Base-by-base conservation (phyloP, 2,797 vertebrate genomes). In the Euphonia xanthogaster region DNA sequence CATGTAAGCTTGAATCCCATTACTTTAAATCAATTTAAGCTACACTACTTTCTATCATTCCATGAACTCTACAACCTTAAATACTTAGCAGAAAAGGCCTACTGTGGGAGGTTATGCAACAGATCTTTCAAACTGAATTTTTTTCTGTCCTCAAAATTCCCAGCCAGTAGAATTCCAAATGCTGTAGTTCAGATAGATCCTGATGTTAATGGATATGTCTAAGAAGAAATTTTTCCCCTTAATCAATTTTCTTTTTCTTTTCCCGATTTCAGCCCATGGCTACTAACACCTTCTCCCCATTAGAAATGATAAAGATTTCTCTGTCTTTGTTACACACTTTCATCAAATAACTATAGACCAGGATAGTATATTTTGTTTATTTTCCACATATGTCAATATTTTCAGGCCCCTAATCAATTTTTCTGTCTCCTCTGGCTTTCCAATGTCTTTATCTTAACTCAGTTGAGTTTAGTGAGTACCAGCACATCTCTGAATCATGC, bases 351-450 rank as follows among this genome's bases (percentile, higher is more conserved):
- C 13, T 1, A 0, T 44, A 60, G 27, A 74, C 5, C 8, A 2
- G 3, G 5, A 33, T 37, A 3, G 0, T 54, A 25, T 45, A 72
- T 72, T 72, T 55, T 9, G 4, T 54, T 44, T 40, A 51, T 76
- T 94, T 91, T 85, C 37, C 40, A 48, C 22, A 11, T 35, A 14
- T 20, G 21, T 66, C 80, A 76, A 33, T 84, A 86, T 75, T 88
- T 84, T 35, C 25, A 33, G 12, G 19, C 60, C 25, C 13, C 7
- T 73, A 79, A 82, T 73, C 1, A 62, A 55, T 72, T 82, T 80
- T 55, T 21, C 40, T 87, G 40, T 47, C 33, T 86, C 44, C 44
- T 68, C 7, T 39, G 62, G 5, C 12, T 72, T 90, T 77, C 44
- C 31, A 51, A 25, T 58, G 7, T 33, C 47, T 83, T 88, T 51